phyloP scores from a whole-genome alignment of 1,140 invertebrate species.

The Goniozus legneri region DNA sequence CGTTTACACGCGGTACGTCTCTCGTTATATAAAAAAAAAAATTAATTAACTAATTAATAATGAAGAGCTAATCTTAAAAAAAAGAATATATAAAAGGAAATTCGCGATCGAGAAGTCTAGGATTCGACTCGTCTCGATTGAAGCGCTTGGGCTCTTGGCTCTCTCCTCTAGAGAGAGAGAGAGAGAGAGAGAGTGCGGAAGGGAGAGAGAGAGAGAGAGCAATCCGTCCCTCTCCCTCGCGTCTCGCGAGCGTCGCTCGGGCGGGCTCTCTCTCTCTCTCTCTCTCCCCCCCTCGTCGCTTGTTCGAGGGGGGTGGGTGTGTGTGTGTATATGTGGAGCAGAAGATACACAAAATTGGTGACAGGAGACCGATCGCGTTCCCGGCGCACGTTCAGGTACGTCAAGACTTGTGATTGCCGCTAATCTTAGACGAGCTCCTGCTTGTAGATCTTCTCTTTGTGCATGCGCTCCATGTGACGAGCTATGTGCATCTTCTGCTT shows the following conservation, averaged over 20 bases:
- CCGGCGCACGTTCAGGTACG: conserved; percentile 10
- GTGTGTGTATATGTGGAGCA: too few species aligned
- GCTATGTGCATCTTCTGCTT: conserved; percentile 85
- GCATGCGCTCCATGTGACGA: conserved; percentile 82
- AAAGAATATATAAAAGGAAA: conserved; percentile 30
- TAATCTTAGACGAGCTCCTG: conserved; percentile 43
- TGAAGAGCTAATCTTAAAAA: conserved; percentile 31
- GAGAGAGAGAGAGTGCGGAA: not conserved
- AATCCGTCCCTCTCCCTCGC: not conserved
- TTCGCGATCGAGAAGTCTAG: conserved; percentile 24
- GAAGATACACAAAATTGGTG: too few species aligned
- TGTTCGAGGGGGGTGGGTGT: too few species aligned
- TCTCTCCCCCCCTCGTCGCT: not conserved
- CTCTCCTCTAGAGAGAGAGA: not conserved
- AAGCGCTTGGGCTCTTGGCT: not conserved
- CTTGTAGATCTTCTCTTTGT: conserved; percentile 67
- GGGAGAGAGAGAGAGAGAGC: not conserved
- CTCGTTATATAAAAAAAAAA: conserved; percentile 36
- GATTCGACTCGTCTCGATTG: not conserved
- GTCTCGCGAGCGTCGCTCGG: conserved; percentile 4
- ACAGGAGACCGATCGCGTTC: not conserved
- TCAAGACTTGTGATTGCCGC: not conserved
- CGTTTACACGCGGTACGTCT: conserved; percentile 37
- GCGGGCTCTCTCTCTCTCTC: not conserved
- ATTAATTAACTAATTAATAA: conserved; percentile 24